phyloP scores from a whole-genome alignment of 30 jellyfish, hydroid and myxozoan species.

The Mastigias papua region DNA sequence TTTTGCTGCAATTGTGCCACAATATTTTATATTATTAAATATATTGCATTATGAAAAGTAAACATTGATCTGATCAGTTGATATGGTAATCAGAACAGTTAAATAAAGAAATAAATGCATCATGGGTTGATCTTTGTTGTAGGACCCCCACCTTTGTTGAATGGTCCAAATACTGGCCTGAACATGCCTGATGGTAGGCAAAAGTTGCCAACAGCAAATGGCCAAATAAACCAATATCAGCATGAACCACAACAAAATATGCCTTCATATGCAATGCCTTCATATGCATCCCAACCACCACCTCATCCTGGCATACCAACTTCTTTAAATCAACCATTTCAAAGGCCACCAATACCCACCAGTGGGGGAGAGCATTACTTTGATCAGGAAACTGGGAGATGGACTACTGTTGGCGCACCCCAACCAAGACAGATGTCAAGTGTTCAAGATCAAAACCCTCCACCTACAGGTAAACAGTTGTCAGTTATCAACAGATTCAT shows the following conservation, averaged over 20 bases:
- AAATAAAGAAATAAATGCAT: too few species aligned
- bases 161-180: slow-evolving; percentile 30
- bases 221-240: slow-evolving; percentile 24
- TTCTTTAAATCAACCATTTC: slow-evolving; percentile 31
- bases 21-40: too few species aligned
- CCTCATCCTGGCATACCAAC: not conserved
- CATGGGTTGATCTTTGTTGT: not conserved
- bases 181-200: not conserved
- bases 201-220: slow-evolving; percentile 18
- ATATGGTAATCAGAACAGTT: too few species aligned
- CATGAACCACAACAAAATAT: slow-evolving; percentile 13
- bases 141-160: slow-evolving; percentile 38
- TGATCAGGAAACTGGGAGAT: slow-evolving; percentile 58
- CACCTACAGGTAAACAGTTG: slow-evolving; percentile 8
- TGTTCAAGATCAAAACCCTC: not conserved
- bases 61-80: too few species aligned
- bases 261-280: not conserved
- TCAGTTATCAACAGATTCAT: too few species aligned
- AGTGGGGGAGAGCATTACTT: not conserved
- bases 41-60: too few species aligned
- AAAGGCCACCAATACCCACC: slow-evolving; percentile 35
- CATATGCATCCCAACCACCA: slow-evolving; percentile 13
- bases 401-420: slow-evolving; percentile 5
- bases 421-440: slow-evolving; percentile 15
- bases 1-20: too few species aligned